These are phyloP conservation scores for Galbula dea DNA, from an alignment of 2,113 vertebrate genomes.

Conservation along the genomic window DNA sequence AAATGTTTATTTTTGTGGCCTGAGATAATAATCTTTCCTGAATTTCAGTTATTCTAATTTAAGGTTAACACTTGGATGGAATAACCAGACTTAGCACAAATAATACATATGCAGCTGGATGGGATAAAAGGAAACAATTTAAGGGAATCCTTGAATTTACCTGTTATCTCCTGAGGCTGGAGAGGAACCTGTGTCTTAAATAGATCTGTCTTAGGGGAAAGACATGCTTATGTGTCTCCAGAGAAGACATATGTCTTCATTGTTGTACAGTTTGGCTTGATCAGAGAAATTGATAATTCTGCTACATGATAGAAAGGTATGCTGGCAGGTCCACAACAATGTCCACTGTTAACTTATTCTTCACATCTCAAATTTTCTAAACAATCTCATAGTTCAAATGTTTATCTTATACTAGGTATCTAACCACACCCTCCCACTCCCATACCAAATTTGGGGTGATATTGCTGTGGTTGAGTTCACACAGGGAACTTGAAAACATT, in stretches of 20 bases:
- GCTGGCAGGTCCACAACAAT: background rate
- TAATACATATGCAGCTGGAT: constrained; percentile 9
- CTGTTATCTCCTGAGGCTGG: background rate
- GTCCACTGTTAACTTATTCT: background rate
- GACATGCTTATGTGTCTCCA: background rate
- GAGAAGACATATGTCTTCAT: background rate
- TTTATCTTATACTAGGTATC: background rate
- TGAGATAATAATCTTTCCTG: constrained; percentile 65
- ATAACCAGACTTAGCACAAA: constrained; percentile 28
- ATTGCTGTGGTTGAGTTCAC: background rate
- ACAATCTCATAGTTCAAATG: background rate
- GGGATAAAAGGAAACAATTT: background rate
- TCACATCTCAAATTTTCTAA: background rate
- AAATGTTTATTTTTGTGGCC: constrained; percentile 73
- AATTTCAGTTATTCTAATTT: constrained; percentile 62
- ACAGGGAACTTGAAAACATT: background rate
- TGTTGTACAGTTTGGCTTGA: background rate
- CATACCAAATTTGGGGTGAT: background rate
- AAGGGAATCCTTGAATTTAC: constrained; percentile 10
- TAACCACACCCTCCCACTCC: background rate
- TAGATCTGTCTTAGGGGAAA: background rate
- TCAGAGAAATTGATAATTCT: background rate
- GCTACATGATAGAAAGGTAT: background rate
- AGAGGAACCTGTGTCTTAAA: background rate
- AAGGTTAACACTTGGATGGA: constrained; percentile 15